Evolutionary conservation across 2,113 vertebrate species (phyloP).

Genomic region (Paedocypris sp.): DNA sequence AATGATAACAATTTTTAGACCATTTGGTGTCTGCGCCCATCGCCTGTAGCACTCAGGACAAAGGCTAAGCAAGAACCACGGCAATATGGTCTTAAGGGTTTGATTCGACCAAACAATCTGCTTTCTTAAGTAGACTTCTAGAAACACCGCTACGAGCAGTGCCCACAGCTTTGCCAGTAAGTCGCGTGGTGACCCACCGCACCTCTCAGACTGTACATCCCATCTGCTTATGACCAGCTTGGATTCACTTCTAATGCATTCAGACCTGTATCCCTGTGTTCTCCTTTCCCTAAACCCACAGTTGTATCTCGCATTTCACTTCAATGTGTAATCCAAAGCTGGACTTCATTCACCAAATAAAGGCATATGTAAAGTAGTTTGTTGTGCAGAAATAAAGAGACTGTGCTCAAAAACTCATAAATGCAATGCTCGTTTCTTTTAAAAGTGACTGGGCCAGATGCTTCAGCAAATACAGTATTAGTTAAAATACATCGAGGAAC

Average conservation of each 20-base stretch:
- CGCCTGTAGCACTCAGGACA: conserved; percentile 60
- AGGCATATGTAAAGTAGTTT: too few species aligned
- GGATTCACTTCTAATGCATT: conserved; percentile 54
- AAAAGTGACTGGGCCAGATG: too few species aligned
- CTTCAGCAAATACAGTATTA: too few species aligned
- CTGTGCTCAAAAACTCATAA: too few species aligned
- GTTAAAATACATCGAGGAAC: too few species aligned
- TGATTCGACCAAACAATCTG: conserved; percentile 66
- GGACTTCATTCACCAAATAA: too few species aligned
- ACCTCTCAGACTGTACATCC: conserved; percentile 55
- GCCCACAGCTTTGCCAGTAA: conserved; percentile 59
- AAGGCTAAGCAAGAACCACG: conserved; percentile 42
- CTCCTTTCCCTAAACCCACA: conserved; percentile 1
- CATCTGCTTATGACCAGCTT: conserved; percentile 62
- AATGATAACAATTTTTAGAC: conserved; percentile 58
- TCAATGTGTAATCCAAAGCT: not conserved
- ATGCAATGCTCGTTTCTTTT: too few species aligned
- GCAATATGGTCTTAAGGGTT: conserved; percentile 66
- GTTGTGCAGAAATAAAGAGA: too few species aligned
- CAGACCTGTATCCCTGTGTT: conserved; percentile 48
- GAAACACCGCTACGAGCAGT: conserved; percentile 60
- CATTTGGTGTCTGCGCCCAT: conserved; percentile 64
- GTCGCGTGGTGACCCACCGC: conserved; percentile 51
- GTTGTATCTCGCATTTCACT: not conserved
- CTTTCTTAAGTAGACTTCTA: conserved; percentile 67